Evolutionary conservation across 2,113 vertebrate genomes (phyloP), one percentile per base, ranked within the genome.

Genomic region (Mesocricetus auratus): DNA sequence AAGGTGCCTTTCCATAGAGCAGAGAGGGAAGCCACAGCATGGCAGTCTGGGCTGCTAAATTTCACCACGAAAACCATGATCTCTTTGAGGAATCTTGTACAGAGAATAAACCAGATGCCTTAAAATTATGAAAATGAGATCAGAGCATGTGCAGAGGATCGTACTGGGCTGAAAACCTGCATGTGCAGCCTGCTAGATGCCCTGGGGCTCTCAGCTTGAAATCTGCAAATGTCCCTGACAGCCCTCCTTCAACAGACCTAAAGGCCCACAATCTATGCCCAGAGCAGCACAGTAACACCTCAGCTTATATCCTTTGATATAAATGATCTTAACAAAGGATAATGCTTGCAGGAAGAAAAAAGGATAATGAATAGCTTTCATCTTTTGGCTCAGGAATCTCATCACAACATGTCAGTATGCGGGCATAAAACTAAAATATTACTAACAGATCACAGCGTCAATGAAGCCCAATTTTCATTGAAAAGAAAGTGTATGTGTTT

Each of bases 401-500:
- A 39, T 71, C 77, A 42, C 81, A 75, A 29, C 29, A 93, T 50
- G 7, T 90, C 82, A 58, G 11, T 24, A 82, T 73, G 36, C 68
- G 3, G 0, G 16, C 77, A 36, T 31, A 93, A 88, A 95, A 85
- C n/a, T 78, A 79, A 92, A 85, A 50, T 15, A 56, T 82, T 73
- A 89, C 13, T 56, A n/a, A 21, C 45, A 60, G 13, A 88, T n/a
- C 21, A 60, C 29, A 91, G 33, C 15, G 64, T 81, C 26, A n/a
- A 86, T 83, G 39, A 64, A 88, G 73, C 39, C n/a, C 50, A 53
- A 66, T 91, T 94, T 90, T 94, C 73, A 93, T 26, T 47, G 66
- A 71, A 90, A 93, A 74, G 85, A 69, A 89, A 86, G 33, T 77
- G 1, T 39, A 50, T 50, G 16, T 85, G 66, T 94, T 95, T 83